Evolutionary conservation across 1,140 invertebrate genomes (phyloP), one percentile per base, ranked within the genome.

Genomic region (Macrobrachium nipponense): DNA sequence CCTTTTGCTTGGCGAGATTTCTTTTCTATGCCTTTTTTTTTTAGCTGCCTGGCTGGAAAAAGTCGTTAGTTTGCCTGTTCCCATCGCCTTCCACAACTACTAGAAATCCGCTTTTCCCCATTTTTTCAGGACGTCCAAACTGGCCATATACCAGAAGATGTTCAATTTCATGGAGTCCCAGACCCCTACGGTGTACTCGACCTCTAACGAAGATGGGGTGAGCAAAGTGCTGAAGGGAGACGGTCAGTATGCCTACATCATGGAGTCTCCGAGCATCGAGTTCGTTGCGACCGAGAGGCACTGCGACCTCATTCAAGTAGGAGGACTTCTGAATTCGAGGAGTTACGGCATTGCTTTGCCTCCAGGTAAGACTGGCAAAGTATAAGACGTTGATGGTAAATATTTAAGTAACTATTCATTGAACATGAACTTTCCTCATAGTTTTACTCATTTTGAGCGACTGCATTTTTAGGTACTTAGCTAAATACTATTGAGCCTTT

Each of bases 71-170:
- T 51, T 3, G 12, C 12, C 27, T 51, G 12, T 10, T 51, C n/a
- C 51, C 12, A 51, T 0, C 8, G 0, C n/a, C 51, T 10, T 12
- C 51, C 8, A 6, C 51, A 51, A 51, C 7, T 5, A 51, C 7
- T 10, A 51, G 12, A 51, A 51, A 51, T 10, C 7, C 51, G 8
- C 8, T 51, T 51, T 10, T 7, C 5, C 12, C 51, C 51, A 79
- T 62, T 76, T 23, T 91, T 91, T 7, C 90, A 97, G 96, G 18
- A 80, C 86, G 8, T 89, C 89, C 36, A 89, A 86, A 20, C 82
- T 89, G 18, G 77, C 89, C 18, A 93, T 92, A 7, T 94, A 93
- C 89, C 91, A 93, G 87, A 89, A 91, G 88, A 94, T 94, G 93
- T 94, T 92, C 92, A 90, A 91, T n/a, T 92, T 92, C 81, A 94